These are phyloP conservation scores for Thymelicus sylvestris DNA, from an alignment of 2,888 invertebrate species.

Conservation along the genomic window DNA sequence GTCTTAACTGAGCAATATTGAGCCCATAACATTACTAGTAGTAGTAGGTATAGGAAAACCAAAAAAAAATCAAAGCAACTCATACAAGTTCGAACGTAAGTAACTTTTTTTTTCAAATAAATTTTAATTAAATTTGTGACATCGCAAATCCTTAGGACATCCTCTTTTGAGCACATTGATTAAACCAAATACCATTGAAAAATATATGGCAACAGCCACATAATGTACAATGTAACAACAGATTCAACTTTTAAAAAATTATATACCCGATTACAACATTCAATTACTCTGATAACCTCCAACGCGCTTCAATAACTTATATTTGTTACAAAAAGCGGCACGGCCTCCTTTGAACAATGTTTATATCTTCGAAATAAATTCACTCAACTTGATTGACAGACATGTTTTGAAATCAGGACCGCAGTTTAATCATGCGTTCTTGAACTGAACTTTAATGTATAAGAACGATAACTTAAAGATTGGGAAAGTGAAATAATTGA, in stretches of 20 bases:
- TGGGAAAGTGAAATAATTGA: slow-evolving; percentile 23
- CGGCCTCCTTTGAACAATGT: slow-evolving; percentile 1
- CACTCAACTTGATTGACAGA: slow-evolving; percentile 20
- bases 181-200: neutral
- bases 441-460: slow-evolving; percentile 20
- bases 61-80: no score
- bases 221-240: neutral
- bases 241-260: neutral
- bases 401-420: slow-evolving; percentile 23
- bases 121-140: no score
- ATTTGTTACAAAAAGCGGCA: slow-evolving; percentile 12
- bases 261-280: neutral
- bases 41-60: no score
- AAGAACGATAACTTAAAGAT: slow-evolving; percentile 17
- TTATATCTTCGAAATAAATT: slow-evolving; percentile 4
- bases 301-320: neutral
- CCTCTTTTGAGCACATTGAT: neutral
- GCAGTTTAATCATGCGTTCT: slow-evolving; percentile 23
- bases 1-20: slow-evolving; percentile 17
- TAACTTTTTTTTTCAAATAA: no score
- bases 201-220: neutral
- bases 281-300: neutral
- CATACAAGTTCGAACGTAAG: no score
- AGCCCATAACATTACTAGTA: neutral
- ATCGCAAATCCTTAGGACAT: no score